Percentiles rank a stretch among this genome's conserved stretches.
Conservation (phyloP, 2,888 invertebrate species). For the Zygogramma bicolorata region DNA sequence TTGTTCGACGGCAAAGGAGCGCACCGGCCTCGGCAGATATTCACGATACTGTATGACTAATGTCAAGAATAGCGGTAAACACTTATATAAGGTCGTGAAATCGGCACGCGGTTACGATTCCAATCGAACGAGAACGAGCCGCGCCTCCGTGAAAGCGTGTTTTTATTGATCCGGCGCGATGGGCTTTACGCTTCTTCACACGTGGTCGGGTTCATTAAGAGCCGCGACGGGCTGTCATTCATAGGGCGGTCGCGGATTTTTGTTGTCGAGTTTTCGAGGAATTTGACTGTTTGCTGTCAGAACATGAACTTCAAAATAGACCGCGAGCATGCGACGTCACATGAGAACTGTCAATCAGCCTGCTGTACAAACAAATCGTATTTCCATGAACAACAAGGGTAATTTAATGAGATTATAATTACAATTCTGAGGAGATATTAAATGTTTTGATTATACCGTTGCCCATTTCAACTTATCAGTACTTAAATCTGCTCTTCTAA, state of each 20-base stretch:
- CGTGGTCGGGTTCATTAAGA: conserved; percentile 29
- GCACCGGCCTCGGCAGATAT: conserved; percentile 1
- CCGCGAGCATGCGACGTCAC: too few species aligned
- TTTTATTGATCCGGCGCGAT: conserved; percentile 52
- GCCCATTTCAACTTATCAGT: too few species aligned
- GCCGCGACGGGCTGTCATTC: conserved; percentile 9
- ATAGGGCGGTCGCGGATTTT: not conserved
- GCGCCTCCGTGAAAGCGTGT: conserved; percentile 58
- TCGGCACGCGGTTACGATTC: conserved; percentile 54
- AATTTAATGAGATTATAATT: too few species aligned
- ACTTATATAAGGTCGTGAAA: conserved; percentile 48
- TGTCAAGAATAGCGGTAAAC: conserved; percentile 42
- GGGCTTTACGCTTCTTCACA: conserved; percentile 26
- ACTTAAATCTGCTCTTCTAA: too few species aligned
- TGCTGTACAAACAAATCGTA: too few species aligned
- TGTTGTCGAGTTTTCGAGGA: too few species aligned
- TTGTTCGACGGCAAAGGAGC: conserved; percentile 12
- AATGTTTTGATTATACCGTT: too few species aligned
- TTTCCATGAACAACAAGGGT: too few species aligned
- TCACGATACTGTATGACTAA: conserved; percentile 34
- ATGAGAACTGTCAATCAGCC: too few species aligned
- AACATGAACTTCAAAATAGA: too few species aligned
- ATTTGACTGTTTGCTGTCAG: too few species aligned
- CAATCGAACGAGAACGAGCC: conserved; percentile 54
- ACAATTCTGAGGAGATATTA: too few species aligned